Evolutionary conservation across 2,797 vertebrate species (phyloP), one percentile per base, ranked within the genome.

Genomic region (Novumbra hubbsi): DNA sequence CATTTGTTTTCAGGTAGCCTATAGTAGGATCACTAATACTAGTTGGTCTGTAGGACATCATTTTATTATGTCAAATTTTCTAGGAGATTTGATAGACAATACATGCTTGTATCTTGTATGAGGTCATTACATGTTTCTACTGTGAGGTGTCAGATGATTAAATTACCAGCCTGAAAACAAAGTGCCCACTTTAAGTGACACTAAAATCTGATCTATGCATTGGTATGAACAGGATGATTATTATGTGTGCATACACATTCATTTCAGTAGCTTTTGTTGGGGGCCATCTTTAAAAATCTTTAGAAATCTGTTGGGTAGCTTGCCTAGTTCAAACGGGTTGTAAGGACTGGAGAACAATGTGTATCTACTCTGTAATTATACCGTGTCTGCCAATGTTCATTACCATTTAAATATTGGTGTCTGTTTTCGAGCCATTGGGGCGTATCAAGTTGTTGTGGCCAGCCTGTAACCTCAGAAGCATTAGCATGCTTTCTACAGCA

Each of bases 1-100:
- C 17, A n/a, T 71, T 74, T 55, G 84, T 83, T 50, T 77, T 81
- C 62, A 27, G 70, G 32, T 71, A 60, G 17, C 30, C 64, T 30
- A 66, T 30, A 17, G 32, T 62, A 41, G 55, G 70, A 60, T 32
- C 52, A 60, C 28, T 60, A n/a, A 62, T 60, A 32, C 32, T 21
- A 38, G n/a, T 57, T 21, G 17, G 27, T 70, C 27, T 49, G 16
- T 28, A 69, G 15, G 16, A 64, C 28, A 64, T 52, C 11, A 57
- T 48, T 38, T 16, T 24, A 48, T 45, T 49, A 15, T 57, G 55
- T 70, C 68, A 9, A 17, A 14, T 30, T 64, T n/a, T 30, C 27
- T 70, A 17, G 27, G 11, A 70, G 30, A 64, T 64, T 57, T 16
- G 62, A 28, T 64, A 64, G 62, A 64, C 62, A 32, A 64, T 64